Conservation (phyloP, 2,888 invertebrate genomes). For the Rotaria socialis region DNA sequence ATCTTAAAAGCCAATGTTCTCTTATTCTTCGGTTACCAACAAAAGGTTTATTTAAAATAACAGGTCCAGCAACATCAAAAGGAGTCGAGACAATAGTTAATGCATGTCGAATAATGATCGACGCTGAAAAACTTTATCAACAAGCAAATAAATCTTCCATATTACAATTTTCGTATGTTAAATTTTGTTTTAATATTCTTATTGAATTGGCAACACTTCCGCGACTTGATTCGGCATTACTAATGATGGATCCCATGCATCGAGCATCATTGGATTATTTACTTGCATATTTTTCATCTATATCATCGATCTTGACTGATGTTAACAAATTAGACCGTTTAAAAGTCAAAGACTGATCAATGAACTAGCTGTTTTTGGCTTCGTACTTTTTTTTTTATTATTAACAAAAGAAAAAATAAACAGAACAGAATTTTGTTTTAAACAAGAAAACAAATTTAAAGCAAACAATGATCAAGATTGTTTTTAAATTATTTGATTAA, state of each 20-base stretch:
- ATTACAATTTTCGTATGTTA: neutral
- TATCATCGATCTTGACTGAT: neutral
- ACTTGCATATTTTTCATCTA: neutral
- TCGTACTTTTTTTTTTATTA: neutral
- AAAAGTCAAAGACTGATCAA: neutral
- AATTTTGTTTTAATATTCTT: slow-evolving; percentile 13
- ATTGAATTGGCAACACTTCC: neutral
- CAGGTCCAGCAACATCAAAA: neutral
- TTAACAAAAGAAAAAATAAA: neutral
- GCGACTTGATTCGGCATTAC: neutral
- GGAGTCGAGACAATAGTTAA: neutral
- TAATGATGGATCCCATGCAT: neutral
- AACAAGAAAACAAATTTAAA: neutral
- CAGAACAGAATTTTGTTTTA: neutral
- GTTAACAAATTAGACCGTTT: neutral
- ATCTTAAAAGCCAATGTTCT: neutral
- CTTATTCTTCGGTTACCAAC: neutral
- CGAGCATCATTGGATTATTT: neutral
- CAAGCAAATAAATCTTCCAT: neutral
- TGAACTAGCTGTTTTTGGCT: neutral
- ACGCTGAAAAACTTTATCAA: neutral
- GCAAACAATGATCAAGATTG: neutral
- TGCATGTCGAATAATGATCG: neutral
- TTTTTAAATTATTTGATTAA: neutral
- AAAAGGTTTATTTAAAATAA: neutral